Conservation (phyloP, 2,113 vertebrate species). For the Pseudopipra pipra region DNA sequence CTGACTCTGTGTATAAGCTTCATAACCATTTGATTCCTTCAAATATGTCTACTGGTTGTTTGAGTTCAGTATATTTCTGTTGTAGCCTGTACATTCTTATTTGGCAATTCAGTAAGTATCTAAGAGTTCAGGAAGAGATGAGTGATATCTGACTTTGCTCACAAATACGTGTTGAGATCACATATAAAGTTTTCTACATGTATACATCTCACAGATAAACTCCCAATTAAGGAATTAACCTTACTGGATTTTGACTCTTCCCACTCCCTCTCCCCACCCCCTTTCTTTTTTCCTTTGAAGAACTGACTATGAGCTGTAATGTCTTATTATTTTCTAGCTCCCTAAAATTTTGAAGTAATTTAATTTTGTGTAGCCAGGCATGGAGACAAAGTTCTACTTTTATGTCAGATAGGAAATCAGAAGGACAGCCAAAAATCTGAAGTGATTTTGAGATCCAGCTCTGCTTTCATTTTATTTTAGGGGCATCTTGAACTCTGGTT, state of each 20-base stretch:
- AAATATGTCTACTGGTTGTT: not conserved
- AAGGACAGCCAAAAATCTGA: not conserved
- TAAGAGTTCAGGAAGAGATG: not conserved
- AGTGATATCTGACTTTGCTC: not conserved
- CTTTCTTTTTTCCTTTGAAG: not conserved
- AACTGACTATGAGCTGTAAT: not conserved
- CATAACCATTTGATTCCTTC: not conserved
- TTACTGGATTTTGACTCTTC: not conserved
- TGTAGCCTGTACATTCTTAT: not conserved
- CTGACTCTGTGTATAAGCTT: not conserved
- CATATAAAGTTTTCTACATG: not conserved
- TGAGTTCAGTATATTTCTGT: not conserved
- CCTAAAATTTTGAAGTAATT: not conserved
- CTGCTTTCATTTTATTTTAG: not conserved
- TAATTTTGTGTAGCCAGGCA: not conserved
- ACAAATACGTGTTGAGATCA: not conserved
- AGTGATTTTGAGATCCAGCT: not conserved
- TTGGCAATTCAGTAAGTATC: not conserved
- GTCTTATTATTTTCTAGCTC: not conserved
- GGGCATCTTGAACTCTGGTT: not conserved
- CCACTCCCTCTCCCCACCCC: fast-evolving
- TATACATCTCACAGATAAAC: not conserved
- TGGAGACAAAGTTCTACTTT: not conserved
- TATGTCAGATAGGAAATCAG: not conserved
- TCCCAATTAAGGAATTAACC: not conserved